Conservation (phyloP, 2,113 vertebrate genomes). For the Phylloscopus trochilus region DNA sequence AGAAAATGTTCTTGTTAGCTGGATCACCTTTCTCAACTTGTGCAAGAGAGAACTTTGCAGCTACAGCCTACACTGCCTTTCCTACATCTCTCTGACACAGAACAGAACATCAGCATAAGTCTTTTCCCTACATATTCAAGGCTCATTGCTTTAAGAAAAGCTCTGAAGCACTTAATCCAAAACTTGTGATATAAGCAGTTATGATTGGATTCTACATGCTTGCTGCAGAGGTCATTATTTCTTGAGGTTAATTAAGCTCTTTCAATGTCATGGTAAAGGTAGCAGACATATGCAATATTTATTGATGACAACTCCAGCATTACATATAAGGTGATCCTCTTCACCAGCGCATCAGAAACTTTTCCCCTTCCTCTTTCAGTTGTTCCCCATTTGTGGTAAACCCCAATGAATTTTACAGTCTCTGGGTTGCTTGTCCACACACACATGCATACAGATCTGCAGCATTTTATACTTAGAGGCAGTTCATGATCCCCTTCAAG, state of each 20-base stretch:
- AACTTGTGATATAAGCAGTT: not conserved
- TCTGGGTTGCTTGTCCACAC: not conserved
- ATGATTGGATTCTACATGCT: not conserved
- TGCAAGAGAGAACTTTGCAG: not conserved
- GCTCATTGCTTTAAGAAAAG: not conserved
- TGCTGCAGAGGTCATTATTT: not conserved
- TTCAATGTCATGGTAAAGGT: not conserved
- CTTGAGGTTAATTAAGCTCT: slow-evolving; percentile 12
- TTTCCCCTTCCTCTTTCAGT: not conserved
- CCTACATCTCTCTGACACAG: not conserved
- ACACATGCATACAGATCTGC: not conserved
- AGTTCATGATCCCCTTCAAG: not conserved
- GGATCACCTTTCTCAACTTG: not conserved
- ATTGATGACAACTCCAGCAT: not conserved
- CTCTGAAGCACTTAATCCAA: not conserved
- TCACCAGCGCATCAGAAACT: not conserved
- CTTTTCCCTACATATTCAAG: not conserved
- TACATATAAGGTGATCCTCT: not conserved
- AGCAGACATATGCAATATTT: not conserved
- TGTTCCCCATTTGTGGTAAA: not conserved
- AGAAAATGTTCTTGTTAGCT: not conserved
- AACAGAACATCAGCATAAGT: not conserved
- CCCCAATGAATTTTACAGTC: not conserved
- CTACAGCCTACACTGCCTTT: not conserved
- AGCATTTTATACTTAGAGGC: not conserved